These are phyloP conservation scores for Toxotes jaculatrix DNA, from an alignment of 2,113 vertebrate genomes.

Conservation along the genomic window DNA sequence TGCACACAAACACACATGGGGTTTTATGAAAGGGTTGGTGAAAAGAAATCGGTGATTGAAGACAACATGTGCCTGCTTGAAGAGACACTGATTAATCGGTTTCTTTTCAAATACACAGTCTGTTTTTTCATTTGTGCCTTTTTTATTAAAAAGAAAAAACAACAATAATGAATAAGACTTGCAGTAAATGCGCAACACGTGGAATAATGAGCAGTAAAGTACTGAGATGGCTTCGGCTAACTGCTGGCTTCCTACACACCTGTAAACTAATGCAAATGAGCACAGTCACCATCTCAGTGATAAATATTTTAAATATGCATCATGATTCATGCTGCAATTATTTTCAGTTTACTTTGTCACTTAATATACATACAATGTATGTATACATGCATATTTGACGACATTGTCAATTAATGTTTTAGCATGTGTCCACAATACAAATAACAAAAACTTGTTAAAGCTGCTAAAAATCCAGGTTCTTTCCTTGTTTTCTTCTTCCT, in stretches of 20 bases:
- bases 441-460: too few species aligned
- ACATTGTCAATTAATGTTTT: too few species aligned
- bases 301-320: background rate
- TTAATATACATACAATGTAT: background rate
- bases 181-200: background rate
- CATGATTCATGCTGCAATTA: background rate
- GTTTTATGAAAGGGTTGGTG: background rate
- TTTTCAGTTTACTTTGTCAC: background rate
- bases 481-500: too few species aligned
- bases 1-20: slow-evolving; percentile 3
- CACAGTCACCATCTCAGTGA: background rate
- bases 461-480: too few species aligned
- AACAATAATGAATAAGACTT: too few species aligned
- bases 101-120: background rate
- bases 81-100: background rate
- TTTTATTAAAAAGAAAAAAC: too few species aligned
- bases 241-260: too few species aligned
- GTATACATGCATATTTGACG: background rate
- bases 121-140: background rate
- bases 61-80: background rate
- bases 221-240: background rate
- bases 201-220: background rate
- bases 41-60: slow-evolving; percentile 20
- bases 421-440: too few species aligned
- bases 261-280: background rate